Base-by-base conservation (phyloP, 2,113 vertebrate species). In the Datnioides undecimradiatus region DNA sequence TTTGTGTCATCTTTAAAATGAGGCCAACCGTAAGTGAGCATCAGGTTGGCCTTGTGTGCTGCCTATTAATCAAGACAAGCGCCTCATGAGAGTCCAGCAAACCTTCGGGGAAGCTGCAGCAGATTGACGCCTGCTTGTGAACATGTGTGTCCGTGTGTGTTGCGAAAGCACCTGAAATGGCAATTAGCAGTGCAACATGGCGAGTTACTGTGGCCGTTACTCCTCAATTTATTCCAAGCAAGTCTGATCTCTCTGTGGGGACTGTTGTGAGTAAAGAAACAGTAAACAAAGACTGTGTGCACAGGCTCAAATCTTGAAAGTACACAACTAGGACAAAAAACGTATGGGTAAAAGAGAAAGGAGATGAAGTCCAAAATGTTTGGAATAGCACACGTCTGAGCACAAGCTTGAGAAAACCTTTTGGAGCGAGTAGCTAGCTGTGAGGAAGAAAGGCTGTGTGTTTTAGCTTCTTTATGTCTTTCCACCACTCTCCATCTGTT, bases 1-100 rank as follows among this genome's bases (percentile, higher is more conserved):
- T 97, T 97, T 97, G 97, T 97, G 94, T 96, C 95, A 90, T 90
- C 79, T 76, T 80, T 93, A 97, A 95, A 97, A 97, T 96, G 93
- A 96, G 93, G 94, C 92, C 55, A 91, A 93, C 95, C 92, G 91
- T 94, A 96, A 95, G 95, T 94, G 95, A 97, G 95, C 96, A 96
- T 95, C 93, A 92, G 93, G 91, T 84, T 81, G 65, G 95, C 93
- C 94, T 93, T 93, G 83, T 89, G 92, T 92, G 76, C 90, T 25
- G 81, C 80, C 95, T 91, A 95, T 94, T 70, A 94, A 93, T 95
- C 31, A 7, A 79, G 90, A 92, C 67, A 10, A 85, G 74, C 66
- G 80, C 85, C 93, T 94, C 94, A 95, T 92, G 93, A 95, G 93
- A 93, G 95, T 95, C 94, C 95, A 92, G 94, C 95, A 55, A 55